Percentiles rank a stretch among this genome's conserved stretches.
These are phyloP conservation scores for Harpalus rufipes DNA, from an alignment of 2,888 invertebrate genomes.

Conservation along the genomic window DNA sequence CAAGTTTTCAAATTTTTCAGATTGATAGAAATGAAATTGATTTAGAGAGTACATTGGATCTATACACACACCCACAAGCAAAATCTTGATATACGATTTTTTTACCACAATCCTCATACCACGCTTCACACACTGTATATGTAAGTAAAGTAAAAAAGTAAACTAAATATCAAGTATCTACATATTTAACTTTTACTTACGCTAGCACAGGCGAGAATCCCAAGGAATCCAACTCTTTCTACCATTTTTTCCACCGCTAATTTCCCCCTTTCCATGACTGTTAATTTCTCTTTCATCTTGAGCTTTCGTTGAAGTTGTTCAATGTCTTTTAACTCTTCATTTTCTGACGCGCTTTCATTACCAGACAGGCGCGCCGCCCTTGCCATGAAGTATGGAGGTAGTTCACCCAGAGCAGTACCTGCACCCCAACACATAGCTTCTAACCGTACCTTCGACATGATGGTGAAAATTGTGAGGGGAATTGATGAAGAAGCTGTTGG, in stretches of 20 bases:
- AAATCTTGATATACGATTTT: too few relatives aligned
- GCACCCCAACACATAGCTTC: constrained; percentile 99
- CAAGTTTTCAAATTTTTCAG: too few relatives aligned
- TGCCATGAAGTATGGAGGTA: constrained; percentile 99
- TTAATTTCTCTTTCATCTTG: constrained; percentile 80
- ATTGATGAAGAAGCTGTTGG: constrained; percentile 85
- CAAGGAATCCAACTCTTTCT: constrained; percentile 95
- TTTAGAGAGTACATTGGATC: too few relatives aligned
- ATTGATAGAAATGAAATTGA: too few relatives aligned
- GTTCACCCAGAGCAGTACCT: constrained; percentile 98
- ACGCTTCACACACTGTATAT: neutral
- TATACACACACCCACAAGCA: too few relatives aligned
- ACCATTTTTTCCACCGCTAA: constrained; percentile 93
- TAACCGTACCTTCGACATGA: constrained; percentile 95
- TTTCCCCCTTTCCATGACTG: constrained; percentile 88
- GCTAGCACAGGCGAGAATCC: constrained; percentile 97
- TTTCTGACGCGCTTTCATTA: constrained; percentile 81
- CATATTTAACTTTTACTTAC: constrained; percentile 78
- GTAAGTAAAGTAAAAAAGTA: too few relatives aligned
- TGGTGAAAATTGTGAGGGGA: constrained; percentile 91
- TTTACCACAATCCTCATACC: neutral
- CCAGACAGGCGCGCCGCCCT: constrained; percentile 89
- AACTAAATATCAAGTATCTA: neutral
- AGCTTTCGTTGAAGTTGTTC: constrained; percentile 84
- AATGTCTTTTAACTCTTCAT: constrained; percentile 85